A percentile compares a stretch with the other conserved stretches of the same genome.
Evolutionary conservation across 2,797 vertebrate genomes (phyloP).

Genomic region (Helicolenus hilgendorfi): DNA sequence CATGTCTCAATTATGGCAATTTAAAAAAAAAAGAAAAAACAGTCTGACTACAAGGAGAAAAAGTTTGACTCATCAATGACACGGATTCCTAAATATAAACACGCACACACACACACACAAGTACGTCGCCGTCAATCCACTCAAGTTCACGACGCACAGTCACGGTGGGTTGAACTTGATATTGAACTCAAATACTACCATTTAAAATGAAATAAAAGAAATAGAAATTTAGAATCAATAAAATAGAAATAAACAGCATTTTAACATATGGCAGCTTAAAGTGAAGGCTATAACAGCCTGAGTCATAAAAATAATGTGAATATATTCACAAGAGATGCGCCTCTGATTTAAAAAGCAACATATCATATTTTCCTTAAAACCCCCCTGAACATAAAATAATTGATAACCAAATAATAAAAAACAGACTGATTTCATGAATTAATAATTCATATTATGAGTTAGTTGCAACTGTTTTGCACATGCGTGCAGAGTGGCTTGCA

Average conservation of each 20-base stretch:
- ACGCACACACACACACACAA: neutral
- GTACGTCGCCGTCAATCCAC: constrained; percentile 15
- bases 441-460: neutral
- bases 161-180: constrained; percentile 81
- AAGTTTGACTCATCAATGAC: neutral
- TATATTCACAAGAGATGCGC: neutral
- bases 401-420: neutral
- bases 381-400: neutral
- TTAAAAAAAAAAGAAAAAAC: neutral
- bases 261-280: neutral
- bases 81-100: neutral
- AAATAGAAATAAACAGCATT: neutral
- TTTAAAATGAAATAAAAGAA: constrained; percentile 23
- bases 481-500: constrained; percentile 48
- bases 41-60: neutral
- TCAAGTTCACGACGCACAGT: constrained; percentile 75
- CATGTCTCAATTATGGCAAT: neutral
- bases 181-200: constrained; percentile 75
- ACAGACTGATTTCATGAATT: neutral
- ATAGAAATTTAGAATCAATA: neutral
- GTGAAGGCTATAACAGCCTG: neutral
- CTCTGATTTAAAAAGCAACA: constrained; percentile 1
- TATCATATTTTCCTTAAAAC: neutral
- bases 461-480: constrained; percentile 39
- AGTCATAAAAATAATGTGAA: neutral